A percentile compares a stretch with the other conserved stretches of the same genome.
These are phyloP conservation scores for Balearica regulorum DNA, from an alignment of 2,797 vertebrate genomes.

Conservation along the genomic window DNA sequence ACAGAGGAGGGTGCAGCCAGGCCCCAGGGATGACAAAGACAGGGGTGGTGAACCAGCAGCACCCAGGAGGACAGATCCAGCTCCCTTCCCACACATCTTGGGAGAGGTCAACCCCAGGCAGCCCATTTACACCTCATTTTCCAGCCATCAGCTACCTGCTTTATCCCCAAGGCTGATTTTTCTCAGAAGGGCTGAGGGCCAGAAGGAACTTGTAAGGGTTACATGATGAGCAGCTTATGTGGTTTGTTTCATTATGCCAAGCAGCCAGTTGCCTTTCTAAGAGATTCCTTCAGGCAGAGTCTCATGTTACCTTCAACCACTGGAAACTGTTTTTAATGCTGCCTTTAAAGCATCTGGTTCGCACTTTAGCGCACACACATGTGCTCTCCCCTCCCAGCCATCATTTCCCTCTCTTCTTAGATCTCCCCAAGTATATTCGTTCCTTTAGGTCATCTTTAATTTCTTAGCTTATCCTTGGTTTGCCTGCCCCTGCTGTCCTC, in stretches of 20 bases:
- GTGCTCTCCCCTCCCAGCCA: neutral
- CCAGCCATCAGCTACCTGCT: neutral
- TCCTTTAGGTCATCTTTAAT: neutral
- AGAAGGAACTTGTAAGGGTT: neutral
- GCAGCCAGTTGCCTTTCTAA: neutral
- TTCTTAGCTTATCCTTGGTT: neutral
- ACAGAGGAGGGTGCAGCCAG: rapidly evolving
- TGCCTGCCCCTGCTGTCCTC: neutral
- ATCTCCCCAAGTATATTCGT: neutral
- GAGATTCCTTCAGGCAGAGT: neutral
- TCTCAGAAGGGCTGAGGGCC: neutral
- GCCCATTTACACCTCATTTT: neutral
- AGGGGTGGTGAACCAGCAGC: neutral
- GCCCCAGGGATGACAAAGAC: neutral
- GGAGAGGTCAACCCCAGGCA: neutral
- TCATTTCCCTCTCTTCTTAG: neutral
- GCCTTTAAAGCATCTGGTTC: neutral
- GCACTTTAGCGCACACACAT: neutral
- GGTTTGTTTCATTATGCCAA: neutral
- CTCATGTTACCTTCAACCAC: neutral
- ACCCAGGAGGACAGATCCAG: neutral
- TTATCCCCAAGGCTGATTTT: neutral
- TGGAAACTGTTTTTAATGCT: neutral
- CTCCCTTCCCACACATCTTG: neutral
- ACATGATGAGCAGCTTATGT: neutral